Percentiles rank a stretch among this genome's conserved stretches.
Conservation (phyloP, 37 sponge, comb jelly and placozoan species). For the Chondrosia reniformis region DNA sequence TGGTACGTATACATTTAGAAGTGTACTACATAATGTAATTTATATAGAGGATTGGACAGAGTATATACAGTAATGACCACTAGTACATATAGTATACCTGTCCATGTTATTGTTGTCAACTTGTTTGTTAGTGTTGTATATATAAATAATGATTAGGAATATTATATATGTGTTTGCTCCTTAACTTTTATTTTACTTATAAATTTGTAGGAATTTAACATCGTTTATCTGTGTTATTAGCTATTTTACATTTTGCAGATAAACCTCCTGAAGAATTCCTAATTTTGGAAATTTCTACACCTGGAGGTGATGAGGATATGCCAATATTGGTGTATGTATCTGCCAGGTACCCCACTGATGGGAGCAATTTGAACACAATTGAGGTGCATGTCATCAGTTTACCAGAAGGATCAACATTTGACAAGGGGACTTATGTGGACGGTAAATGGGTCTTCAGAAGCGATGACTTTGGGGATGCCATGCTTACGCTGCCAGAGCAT, state of each 20-base stretch:
- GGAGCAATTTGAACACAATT: background rate
- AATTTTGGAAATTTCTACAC: background rate
- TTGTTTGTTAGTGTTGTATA: no score
- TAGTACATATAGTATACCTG: no score
- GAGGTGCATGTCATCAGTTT: background rate
- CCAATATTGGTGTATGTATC: background rate
- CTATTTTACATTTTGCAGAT: background rate
- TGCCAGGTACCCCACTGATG: background rate
- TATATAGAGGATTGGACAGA: no score
- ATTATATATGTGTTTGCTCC: no score
- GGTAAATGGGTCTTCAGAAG: background rate
- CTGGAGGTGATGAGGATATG: constrained; percentile 1
- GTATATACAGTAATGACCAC: no score
- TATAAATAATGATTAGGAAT: no score
- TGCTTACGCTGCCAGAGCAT: background rate
- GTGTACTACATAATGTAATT: no score
- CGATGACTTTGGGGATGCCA: constrained; percentile 3
- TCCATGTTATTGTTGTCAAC: no score
- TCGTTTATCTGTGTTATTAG: no score
- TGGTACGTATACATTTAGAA: no score
- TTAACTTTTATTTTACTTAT: no score
- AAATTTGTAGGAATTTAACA: no score
- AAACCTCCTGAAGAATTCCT: constrained; percentile 10
- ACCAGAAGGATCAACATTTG: background rate
- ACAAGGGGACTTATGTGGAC: background rate